A percentile compares a stretch with the other conserved stretches of the same genome.
Conservation (phyloP, 2,888 invertebrate genomes). For the Helobdella robusta region DNA sequence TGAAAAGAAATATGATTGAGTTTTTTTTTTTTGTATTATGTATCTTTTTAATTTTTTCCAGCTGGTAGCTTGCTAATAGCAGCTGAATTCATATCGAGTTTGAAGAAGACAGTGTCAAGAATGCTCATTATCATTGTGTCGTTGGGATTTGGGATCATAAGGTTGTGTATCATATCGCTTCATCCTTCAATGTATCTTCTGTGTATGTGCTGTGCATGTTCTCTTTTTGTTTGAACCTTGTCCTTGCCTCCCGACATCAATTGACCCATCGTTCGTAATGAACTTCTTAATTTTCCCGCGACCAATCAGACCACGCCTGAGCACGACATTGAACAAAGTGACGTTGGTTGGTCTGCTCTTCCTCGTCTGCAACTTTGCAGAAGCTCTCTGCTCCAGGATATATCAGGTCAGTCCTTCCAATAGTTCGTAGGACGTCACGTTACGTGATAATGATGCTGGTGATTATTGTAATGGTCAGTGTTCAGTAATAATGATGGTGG, state of each 20-base stretch:
- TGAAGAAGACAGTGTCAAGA: conserved; percentile 77
- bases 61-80: conserved; percentile 60
- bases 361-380: conserved; percentile 71
- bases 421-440: conserved; percentile 14
- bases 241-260: not conserved
- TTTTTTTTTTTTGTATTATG: too few relatives aligned
- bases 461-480: not conserved
- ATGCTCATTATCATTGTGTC: conserved; percentile 90
- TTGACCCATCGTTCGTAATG: too few relatives aligned
- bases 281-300: too few relatives aligned
- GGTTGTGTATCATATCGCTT: too few relatives aligned
- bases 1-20: too few relatives aligned
- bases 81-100: conserved; percentile 82
- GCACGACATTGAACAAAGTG: conserved; percentile 76
- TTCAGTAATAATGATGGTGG: not conserved
- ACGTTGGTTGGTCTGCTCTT: conserved; percentile 73
- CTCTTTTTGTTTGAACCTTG: not conserved
- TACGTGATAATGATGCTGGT: not conserved
- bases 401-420: conserved; percentile 52
- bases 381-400: too few relatives aligned
- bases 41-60: too few relatives aligned
- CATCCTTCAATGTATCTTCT: too few relatives aligned
- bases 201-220: not conserved
- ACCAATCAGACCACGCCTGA: conserved; percentile 70
- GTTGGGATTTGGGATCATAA: conserved; percentile 87